Base-by-base conservation (phyloP, 2,113 vertebrate genomes). In the Progne subis region DNA sequence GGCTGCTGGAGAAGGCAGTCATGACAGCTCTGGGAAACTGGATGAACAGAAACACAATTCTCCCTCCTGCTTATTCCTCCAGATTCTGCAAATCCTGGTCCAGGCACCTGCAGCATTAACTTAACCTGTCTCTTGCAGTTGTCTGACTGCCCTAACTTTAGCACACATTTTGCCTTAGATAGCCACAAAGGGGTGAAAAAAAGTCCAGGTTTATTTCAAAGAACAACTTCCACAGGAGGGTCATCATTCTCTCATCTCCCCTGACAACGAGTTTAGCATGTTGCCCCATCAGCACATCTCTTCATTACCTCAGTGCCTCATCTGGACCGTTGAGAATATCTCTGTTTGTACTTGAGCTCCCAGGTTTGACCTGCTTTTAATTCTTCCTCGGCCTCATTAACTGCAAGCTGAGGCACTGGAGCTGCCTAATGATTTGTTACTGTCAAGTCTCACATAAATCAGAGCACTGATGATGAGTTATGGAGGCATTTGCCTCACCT, bases 361-460 rank as follows among this genome's bases (percentile, higher is more conserved):
- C 53, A 71, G 18, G 56, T 82, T 55, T 20, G 5, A 72, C 82
- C 82, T 59, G 82, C 84, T 92, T 70, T 82, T 87, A 87, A 89
- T 87, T 92, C 84, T 90, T 92, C 55, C 70, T 87, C 9, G 43
- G 49, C 56, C 67, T 91, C 81, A 91, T 90, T 97, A 92, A 82
- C 78, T 39, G 39, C 74, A 86, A 18, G n/a, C 77, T 79, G 77
- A 90, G 80, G n/a, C 39, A 79, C 1, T 82, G 86, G 71, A 84
- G 43, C 61, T 87, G 86, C 89, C 77, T 89, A 95, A 89, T 69
- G 74, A 94, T 91, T 94, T 95, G 61, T 65, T 91, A 79, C 86
- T 88, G 94, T 77, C 93, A 91, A 69, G 74, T 34, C 67, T 65
- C n/a, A 56, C 89, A 85, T 65, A 89, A 95, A 94, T 94, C 94